phyloP scores from a whole-genome alignment of 2,113 vertebrate species.

The Balaenoptera acutorostrata region DNA sequence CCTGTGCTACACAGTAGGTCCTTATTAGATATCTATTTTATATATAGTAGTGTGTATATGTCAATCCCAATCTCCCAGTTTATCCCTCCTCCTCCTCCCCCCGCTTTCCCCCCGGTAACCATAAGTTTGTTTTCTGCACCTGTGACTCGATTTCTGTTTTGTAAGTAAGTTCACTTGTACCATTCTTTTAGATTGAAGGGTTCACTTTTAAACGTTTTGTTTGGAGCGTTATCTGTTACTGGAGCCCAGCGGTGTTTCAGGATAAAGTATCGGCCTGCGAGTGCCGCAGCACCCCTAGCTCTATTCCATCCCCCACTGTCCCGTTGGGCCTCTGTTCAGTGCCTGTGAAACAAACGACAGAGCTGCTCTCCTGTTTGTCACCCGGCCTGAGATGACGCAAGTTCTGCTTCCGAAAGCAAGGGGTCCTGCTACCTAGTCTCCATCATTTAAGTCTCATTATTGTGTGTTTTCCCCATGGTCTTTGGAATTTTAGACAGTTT shows the following conservation, averaged over 20 bases:
- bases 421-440: fast-evolving
- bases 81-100: not conserved
- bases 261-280: fast-evolving
- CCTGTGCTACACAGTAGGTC: not conserved
- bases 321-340: fast-evolving
- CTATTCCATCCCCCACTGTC: fast-evolving
- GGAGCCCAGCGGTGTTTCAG: fast-evolving
- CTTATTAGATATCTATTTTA: not conserved
- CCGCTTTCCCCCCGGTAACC: not conserved
- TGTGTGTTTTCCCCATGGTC: fast-evolving
- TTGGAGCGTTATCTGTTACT: not conserved
- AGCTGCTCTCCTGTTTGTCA: not conserved
- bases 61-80: fast-evolving
- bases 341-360: not conserved
- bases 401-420: not conserved
- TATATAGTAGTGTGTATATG: not conserved
- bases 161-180: not conserved
- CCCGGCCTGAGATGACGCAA: not conserved
- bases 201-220: not conserved
- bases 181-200: not conserved
- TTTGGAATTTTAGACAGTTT: not conserved
- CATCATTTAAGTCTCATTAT: fast-evolving
- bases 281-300: fast-evolving
- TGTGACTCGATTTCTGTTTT: not conserved
- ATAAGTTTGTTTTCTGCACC: not conserved